phyloP scores from a whole-genome alignment of 2,797 vertebrate genomes.

The Xyrichtys novacula region DNA sequence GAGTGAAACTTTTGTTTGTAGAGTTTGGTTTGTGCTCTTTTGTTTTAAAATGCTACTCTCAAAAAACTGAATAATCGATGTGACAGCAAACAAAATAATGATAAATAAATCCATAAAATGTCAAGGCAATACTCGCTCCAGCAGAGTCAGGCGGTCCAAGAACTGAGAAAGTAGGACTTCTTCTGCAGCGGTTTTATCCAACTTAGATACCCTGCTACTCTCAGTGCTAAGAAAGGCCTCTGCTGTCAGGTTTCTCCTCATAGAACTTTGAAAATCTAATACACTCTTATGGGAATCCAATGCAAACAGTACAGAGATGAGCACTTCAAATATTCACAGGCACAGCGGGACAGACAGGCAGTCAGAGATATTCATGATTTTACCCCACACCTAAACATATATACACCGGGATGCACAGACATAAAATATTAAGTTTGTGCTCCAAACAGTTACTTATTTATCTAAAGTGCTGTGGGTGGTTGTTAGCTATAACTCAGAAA shows the following conservation, averaged over 20 bases:
- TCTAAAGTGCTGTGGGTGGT: not conserved
- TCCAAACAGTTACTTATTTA: not conserved
- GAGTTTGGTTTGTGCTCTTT: not conserved
- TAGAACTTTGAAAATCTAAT: conserved; percentile 56
- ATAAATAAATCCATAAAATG: conserved; percentile 6
- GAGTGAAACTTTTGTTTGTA: not conserved
- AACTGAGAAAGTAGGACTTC: conserved; percentile 35
- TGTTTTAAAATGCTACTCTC: not conserved
- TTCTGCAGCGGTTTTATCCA: conserved; percentile 7
- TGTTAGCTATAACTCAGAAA: not conserved
- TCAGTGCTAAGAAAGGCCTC: conserved; percentile 20
- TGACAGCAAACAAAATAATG: conserved; percentile 1
- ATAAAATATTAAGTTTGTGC: not conserved
- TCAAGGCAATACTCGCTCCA: not conserved
- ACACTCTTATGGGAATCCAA: conserved; percentile 59
- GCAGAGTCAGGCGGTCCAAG: not conserved
- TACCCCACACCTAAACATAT: not conserved
- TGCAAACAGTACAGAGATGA: conserved; percentile 54
- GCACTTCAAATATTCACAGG: conserved; percentile 49
- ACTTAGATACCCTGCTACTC: conserved; percentile 26
- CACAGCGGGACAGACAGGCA: conserved; percentile 40
- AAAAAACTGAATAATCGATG: conserved; percentile 12
- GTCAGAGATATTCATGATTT: conserved; percentile 23
- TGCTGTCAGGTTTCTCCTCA: conserved; percentile 53
- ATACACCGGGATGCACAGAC: not conserved